Evolutionary conservation across 1,140 invertebrate species (phyloP).

Genomic region (Glomeris maerens): DNA sequence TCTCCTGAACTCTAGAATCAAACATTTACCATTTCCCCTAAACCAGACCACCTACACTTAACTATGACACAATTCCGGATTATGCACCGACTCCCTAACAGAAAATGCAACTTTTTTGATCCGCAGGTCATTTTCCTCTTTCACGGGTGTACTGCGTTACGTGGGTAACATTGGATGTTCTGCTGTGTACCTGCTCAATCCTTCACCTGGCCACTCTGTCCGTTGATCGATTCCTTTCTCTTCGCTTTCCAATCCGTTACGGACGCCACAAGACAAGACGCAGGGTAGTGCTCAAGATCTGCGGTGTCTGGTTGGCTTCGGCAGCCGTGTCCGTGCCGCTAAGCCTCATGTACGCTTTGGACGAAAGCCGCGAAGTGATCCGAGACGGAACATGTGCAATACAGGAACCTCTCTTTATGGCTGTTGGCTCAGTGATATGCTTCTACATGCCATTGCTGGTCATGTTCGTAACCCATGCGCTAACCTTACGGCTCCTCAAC

Average conservation of each 20-base stretch:
- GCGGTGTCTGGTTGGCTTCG: constrained; percentile 78
- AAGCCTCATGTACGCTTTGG: constrained; percentile 73
- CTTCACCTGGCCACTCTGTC: constrained; percentile 92
- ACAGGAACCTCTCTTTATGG: constrained; percentile 72
- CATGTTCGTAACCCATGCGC: constrained; percentile 82
- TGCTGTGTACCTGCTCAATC: constrained; percentile 89
- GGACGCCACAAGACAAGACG: constrained; percentile 74
- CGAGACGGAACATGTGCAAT: constrained; percentile 68
- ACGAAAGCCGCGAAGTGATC: constrained; percentile 60
- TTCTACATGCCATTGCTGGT: constrained; percentile 91
- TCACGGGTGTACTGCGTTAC: constrained; percentile 62
- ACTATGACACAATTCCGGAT: too few species aligned
- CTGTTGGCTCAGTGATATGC: constrained; percentile 82
- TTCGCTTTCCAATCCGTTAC: constrained; percentile 75
- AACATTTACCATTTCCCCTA: too few species aligned
- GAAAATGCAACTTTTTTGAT: constrained; percentile 29
- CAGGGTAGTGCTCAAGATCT: constrained; percentile 71
- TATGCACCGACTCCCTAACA: too few species aligned
- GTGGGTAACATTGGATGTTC: constrained; percentile 83
- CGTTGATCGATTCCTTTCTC: constrained; percentile 73
- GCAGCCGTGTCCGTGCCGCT: constrained; percentile 76
- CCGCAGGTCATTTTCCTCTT: constrained; percentile 67
- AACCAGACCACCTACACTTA: too few species aligned
- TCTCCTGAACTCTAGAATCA: too few species aligned
- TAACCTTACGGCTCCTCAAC: constrained; percentile 64